Conservation (phyloP, 2,888 invertebrate genomes). For the Athalia circularis region DNA sequence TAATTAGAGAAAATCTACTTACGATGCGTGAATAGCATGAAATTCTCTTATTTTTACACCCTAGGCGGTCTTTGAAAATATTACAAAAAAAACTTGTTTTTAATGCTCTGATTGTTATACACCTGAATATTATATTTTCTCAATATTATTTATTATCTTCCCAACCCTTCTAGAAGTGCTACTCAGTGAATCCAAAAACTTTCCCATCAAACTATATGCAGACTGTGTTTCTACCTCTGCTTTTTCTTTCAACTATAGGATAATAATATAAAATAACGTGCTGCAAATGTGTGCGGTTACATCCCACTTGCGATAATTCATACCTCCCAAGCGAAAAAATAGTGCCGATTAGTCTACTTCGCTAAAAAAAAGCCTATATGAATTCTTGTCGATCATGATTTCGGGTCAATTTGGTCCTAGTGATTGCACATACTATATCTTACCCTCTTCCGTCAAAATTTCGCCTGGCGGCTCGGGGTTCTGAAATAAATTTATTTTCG, state of each 20-base stretch:
- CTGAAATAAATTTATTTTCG: slow-evolving; percentile 20
- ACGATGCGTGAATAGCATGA: not conserved
- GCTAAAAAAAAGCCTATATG: not conserved
- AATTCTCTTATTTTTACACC: too few species aligned
- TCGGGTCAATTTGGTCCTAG: too few species aligned
- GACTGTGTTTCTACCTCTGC: not conserved
- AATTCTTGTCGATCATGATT: not conserved
- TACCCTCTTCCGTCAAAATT: slow-evolving; percentile 23
- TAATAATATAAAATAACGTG: not conserved
- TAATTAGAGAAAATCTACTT: not conserved
- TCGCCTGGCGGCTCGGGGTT: slow-evolving; percentile 9
- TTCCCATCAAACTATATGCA: not conserved
- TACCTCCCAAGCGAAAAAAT: slow-evolving; percentile 20
- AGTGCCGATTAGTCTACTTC: not conserved
- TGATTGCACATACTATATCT: not conserved
- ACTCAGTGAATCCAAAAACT: too few species aligned
- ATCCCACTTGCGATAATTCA: slow-evolving; percentile 6
- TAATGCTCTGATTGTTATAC: too few species aligned
- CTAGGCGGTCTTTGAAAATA: too few species aligned
- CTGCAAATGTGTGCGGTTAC: not conserved
- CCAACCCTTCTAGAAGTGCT: too few species aligned
- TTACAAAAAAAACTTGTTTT: too few species aligned
- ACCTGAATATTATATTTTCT: too few species aligned
- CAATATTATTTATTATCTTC: too few species aligned
- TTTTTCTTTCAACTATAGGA: not conserved